Percentiles rank a stretch among this genome's conserved stretches.
These are phyloP conservation scores for Mohoua ochrocephala DNA, from an alignment of 2,113 vertebrate species.

Conservation along the genomic window DNA sequence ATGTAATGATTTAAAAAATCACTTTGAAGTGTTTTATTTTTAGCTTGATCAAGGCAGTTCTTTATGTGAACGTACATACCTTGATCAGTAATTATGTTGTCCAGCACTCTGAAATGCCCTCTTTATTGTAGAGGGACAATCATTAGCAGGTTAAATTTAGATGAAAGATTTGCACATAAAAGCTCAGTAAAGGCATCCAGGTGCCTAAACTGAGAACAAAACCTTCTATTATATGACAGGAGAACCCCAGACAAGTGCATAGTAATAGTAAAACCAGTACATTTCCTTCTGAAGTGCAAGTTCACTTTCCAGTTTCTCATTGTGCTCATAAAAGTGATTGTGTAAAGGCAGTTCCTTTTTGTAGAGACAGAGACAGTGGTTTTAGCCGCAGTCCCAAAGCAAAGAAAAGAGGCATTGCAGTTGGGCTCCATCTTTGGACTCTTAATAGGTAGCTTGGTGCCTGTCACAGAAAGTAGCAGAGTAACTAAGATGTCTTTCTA, in stretches of 20 bases:
- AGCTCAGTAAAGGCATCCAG: constrained; percentile 1
- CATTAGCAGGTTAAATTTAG: constrained; percentile 47
- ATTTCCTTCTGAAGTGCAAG: constrained; percentile 4
- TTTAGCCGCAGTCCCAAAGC: neutral
- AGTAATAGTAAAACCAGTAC: neutral
- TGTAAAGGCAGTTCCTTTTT: neutral
- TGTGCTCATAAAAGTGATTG: neutral
- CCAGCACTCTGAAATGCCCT: constrained; percentile 17
- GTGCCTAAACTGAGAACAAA: constrained; percentile 29
- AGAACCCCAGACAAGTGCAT: neutral
- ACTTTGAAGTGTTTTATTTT: constrained; percentile 1
- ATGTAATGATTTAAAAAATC: neutral
- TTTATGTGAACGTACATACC: neutral
- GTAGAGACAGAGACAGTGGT: neutral
- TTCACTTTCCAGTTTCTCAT: constrained; percentile 16
- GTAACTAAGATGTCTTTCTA: neutral
- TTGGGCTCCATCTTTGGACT: neutral
- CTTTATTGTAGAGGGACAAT: neutral
- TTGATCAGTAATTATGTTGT: constrained; percentile 35
- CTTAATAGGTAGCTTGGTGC: neutral
- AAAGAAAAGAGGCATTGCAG: neutral
- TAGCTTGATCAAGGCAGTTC: neutral
- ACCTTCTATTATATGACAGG: neutral
- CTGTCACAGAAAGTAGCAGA: neutral
- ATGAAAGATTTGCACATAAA: constrained; percentile 26